A percentile compares a stretch with the other conserved stretches of the same genome.
These are phyloP conservation scores for Gisinianus flammeolus DNA, from an alignment of 2,888 invertebrate species.

Conservation along the genomic window DNA sequence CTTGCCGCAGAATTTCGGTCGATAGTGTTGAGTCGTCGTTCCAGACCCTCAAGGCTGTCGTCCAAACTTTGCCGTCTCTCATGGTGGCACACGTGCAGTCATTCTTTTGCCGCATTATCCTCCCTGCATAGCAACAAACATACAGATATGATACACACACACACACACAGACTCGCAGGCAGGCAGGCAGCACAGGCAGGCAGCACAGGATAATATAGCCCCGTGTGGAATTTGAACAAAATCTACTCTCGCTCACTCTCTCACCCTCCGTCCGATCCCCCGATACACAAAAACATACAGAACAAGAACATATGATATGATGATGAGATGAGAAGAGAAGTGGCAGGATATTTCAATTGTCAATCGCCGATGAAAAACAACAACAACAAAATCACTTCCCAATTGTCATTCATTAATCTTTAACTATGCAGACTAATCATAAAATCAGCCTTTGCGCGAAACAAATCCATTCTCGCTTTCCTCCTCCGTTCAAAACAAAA, in stretches of 20 bases:
- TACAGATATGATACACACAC: too few relatives aligned
- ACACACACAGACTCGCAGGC: too few relatives aligned
- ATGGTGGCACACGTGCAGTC: conserved; percentile 28
- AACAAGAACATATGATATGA: background rate
- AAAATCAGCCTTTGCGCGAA: background rate
- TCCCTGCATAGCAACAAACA: conserved; percentile 32
- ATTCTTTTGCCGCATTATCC: conserved; percentile 35
- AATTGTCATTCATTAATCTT: conserved; percentile 1
- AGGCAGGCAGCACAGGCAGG: background rate
- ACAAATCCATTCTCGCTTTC: background rate
- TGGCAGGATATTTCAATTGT: conserved; percentile 1
- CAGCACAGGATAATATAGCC: background rate
- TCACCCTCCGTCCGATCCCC: background rate
- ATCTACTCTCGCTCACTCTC: background rate
- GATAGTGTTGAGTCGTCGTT: conserved; percentile 37
- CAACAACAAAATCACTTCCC: background rate
- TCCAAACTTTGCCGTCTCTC: background rate
- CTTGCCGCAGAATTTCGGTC: conserved; percentile 48
- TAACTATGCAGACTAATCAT: background rate
- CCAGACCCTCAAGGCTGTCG: conserved; percentile 19
- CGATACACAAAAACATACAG: background rate
- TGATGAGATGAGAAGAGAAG: background rate
- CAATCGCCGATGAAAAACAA: background rate
- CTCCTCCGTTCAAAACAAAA: background rate
- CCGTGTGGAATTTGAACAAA: background rate